Base-by-base conservation (phyloP, 2,888 invertebrate genomes). In the Catocala fraxini region DNA sequence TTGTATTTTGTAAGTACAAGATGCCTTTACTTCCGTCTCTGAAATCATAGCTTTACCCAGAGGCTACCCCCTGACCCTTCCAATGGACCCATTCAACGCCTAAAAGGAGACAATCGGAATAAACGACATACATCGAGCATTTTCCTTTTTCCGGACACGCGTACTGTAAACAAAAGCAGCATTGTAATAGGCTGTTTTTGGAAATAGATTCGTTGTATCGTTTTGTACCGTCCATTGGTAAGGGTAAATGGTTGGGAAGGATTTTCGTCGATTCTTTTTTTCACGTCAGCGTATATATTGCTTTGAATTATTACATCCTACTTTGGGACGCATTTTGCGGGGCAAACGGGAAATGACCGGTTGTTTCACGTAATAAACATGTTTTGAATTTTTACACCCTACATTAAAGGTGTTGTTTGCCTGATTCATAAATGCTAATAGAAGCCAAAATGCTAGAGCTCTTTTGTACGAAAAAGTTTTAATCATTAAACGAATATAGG, bases 151-250 rank as follows among this genome's bases (percentile, higher is more conserved):
- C 80, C 70, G 70, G 68, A 79, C 73, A 79, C 70, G 69, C 69
- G 72, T 72, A 71, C 72, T 75, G 80, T 79, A 84, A 83, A 83
- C 81, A 82, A 83, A 85, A 82, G 75, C 75, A 76, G 83, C 81
- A 77, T 79, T 83, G 80, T 75, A 79, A 77, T 73, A 65, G 75
- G 64, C 54, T 59, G 57, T 57, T 63, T 63, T 70, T 47, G 56
- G 70, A 77, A 81, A 86, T 85, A 82, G 81, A 71, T 73, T 70
- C 65, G 34, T 65, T 79, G 63, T 68, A 65, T 71, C 65, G 65
- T 76, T 73, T 70, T 52, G 68, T 63, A 56, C 42, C 61, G 59
- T 61, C 55, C 56, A 65, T 68, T 63, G 65, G 69, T 65, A 46
- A 48, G 70, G 69, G 70, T 69, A 70, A 68, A 69, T 66, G 67